Conservation (phyloP, 2,797 vertebrate genomes). For the Manis javanica region DNA sequence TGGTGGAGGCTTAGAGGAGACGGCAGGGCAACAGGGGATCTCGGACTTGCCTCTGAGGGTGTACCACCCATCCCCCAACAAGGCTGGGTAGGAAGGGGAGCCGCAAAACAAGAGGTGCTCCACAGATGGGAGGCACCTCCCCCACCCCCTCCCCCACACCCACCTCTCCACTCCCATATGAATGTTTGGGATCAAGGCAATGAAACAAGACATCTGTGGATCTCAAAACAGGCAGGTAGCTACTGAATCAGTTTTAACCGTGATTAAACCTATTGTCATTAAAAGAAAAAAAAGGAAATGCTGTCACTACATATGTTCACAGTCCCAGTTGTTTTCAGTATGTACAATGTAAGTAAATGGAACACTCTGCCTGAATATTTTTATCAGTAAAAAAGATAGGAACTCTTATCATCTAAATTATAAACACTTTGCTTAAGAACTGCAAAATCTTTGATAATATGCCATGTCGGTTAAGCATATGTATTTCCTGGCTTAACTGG, state of each 20-base stretch:
- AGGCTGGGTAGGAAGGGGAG: background rate
- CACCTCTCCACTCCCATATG: accelerated
- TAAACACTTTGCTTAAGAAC: background rate
- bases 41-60: background rate
- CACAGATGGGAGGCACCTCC: too few species aligned
- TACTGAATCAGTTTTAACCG: background rate
- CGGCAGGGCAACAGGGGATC: background rate
- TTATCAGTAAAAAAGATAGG: background rate
- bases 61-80: accelerated
- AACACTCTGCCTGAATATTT: background rate
- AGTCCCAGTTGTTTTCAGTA: background rate
- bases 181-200: background rate
- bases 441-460: background rate
- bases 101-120: background rate
- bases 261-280: background rate
- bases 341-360: background rate
- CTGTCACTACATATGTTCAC: background rate
- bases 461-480: background rate
- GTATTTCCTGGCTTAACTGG: background rate
- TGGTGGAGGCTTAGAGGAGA: accelerated
- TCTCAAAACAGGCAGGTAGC: too few species aligned
- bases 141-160: too few species aligned
- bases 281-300: background rate
- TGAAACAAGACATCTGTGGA: too few species aligned
- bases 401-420: background rate